Conservation (phyloP, 2,113 vertebrate genomes). For the Grammatotria lemairii region DNA sequence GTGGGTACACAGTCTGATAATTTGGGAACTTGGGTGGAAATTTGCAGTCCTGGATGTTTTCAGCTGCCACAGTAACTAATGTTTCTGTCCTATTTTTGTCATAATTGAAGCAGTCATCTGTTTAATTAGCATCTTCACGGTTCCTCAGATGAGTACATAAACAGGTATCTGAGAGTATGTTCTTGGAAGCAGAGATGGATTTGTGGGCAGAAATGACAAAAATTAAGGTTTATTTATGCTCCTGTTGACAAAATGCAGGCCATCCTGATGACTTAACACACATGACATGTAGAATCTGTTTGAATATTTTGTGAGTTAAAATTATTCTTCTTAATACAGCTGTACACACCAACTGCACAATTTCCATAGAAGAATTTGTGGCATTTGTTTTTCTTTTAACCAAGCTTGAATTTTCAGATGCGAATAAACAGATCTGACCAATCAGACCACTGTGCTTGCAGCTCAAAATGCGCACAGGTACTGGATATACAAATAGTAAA, state of each 20-base stretch:
- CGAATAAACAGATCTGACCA: not conserved
- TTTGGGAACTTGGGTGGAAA: not conserved
- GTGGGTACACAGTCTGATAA: not conserved
- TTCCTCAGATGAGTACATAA: not conserved
- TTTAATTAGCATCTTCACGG: not conserved
- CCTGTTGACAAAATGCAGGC: not conserved
- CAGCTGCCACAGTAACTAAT: not conserved
- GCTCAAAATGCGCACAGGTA: not conserved
- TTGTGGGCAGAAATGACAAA: not conserved
- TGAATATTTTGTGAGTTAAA: not conserved
- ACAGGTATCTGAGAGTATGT: not conserved
- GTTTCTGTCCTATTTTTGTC: not conserved
- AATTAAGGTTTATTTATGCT: not conserved
- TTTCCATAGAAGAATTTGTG: not conserved
- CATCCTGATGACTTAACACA: not conserved
- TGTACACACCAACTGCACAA: rapidly evolving
- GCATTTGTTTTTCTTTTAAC: not conserved
- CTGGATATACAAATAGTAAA: not conserved
- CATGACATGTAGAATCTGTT: not conserved
- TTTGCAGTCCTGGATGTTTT: not conserved
- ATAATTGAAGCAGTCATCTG: not conserved
- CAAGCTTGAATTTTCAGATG: not conserved
- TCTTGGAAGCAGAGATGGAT: not conserved
- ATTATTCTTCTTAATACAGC: not conserved
- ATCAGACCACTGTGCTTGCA: not conserved